Evolutionary conservation across 2,797 vertebrate species (phyloP).

Genomic region (Philypnodon macrostomus): DNA sequence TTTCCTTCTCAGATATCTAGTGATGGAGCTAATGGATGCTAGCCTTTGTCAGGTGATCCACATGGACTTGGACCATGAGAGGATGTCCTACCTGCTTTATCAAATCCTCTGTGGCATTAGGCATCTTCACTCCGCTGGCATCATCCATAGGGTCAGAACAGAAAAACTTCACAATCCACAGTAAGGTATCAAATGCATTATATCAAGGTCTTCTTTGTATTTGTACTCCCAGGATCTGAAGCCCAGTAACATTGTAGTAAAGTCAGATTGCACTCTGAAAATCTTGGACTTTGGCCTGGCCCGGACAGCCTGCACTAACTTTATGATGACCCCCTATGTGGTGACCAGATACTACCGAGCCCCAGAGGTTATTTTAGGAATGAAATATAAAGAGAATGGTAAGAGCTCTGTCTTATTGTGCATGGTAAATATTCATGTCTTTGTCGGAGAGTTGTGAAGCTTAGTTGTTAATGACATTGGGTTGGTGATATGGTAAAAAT

Average conservation of each 20-base stretch:
- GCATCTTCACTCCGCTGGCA: slow-evolving; percentile 94
- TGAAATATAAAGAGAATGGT: slow-evolving; percentile 99
- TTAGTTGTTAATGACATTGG: too few species aligned
- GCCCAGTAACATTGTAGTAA: slow-evolving; percentile 97
- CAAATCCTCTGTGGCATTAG: slow-evolving; percentile 98
- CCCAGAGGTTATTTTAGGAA: slow-evolving; percentile 95
- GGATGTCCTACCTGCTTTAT: slow-evolving; percentile 97
- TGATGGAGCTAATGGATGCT: slow-evolving; percentile 98
- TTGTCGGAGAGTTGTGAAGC: not conserved
- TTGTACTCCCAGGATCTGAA: slow-evolving; percentile 85
- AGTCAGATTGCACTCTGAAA: slow-evolving; percentile 95
- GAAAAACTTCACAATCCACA: slow-evolving; percentile 13
- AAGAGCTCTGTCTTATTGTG: slow-evolving; percentile 37
- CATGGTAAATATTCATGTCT: not conserved
- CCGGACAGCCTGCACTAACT: slow-evolving; percentile 94
- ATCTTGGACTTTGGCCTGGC: slow-evolving; percentile 96
- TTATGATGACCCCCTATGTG: slow-evolving; percentile 98
- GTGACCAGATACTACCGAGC: slow-evolving; percentile 96
- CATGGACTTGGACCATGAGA: slow-evolving; percentile 97
- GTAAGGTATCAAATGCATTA: not conserved
- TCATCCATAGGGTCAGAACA: slow-evolving; percentile 92
- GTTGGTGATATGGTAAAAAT: too few species aligned
- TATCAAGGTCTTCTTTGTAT: slow-evolving; percentile 5
- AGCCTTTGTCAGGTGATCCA: slow-evolving; percentile 98
- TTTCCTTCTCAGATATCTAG: slow-evolving; percentile 83